phyloP scores from a whole-genome alignment of 2,797 vertebrate genomes.

The Karalla daura region DNA sequence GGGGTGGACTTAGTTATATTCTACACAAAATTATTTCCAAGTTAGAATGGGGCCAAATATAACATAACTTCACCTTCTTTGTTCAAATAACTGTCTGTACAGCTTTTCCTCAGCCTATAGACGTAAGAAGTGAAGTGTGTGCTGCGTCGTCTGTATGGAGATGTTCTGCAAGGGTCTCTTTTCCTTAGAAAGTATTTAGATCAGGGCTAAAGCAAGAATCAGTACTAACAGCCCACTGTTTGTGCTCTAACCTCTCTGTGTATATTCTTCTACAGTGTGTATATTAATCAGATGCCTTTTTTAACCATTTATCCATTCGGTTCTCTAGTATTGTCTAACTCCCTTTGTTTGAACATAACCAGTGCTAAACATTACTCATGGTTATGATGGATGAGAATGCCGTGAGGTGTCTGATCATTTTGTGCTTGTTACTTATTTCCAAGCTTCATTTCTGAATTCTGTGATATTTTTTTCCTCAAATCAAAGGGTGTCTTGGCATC shows the following conservation, averaged over 20 bases:
- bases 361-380: not conserved
- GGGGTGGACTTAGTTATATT: not conserved
- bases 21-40: not conserved
- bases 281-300: slow-evolving; percentile 8
- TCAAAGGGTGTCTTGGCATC: slow-evolving; percentile 56
- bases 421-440: not conserved
- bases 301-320: not conserved
- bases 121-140: slow-evolving; percentile 1
- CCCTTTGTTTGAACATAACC: not conserved
- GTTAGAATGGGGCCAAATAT: not conserved
- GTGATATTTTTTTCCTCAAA: slow-evolving; percentile 6
- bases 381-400: not conserved
- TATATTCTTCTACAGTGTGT: slow-evolving; percentile 11
- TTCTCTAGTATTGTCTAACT: not conserved
- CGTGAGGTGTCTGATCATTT: not conserved
- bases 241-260: slow-evolving; percentile 47
- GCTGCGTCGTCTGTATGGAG: slow-evolving; percentile 28
- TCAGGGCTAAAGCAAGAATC: slow-evolving; percentile 49
- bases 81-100: not conserved
- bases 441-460: slow-evolving; percentile 2
- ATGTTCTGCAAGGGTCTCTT: slow-evolving; percentile 48
- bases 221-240: slow-evolving; percentile 51
- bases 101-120: slow-evolving; percentile 13
- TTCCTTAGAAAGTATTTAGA: slow-evolving; percentile 50
- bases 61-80: not conserved